Base-by-base conservation (phyloP, 2,113 vertebrate species). In the Lepisosteus osseus region DNA sequence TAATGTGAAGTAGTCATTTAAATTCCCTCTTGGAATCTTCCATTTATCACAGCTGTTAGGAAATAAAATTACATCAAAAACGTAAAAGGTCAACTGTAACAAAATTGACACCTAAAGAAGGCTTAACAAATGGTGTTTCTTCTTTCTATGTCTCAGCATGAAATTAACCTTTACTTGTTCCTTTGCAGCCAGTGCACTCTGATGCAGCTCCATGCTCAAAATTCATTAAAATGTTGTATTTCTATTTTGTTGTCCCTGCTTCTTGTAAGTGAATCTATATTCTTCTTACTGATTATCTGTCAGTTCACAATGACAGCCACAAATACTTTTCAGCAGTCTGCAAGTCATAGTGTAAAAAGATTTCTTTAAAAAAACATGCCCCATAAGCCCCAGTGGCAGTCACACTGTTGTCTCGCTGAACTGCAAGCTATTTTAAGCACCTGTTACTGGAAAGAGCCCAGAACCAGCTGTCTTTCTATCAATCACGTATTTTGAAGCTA, bases 391-490 rank as follows among this genome's bases (percentile, higher is more conserved):
- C 62, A 65, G 17, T 65, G 62, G 41, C 41, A 29, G 29, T 5
- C 47, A 5, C 47, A 9, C 47, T 51, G 47, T 9, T 51, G 5
- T 9, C 47, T 51, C 47, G 5, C 47, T 6, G 69, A 62, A 74
- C 63, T 74, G 8, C 6, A 15, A 6, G 85, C 86, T 90, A 89
- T 91, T 91, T 90, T 80, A 76, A 88, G 90, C 83, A 88, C 80
- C 86, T 86, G 86, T 84, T 63, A 74, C 82, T 71, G 74, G 79
- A 87, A 70, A 43, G 15, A 78, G 63, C 74, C 77, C 86, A 86
- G 85, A 83, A 78, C 79, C 87, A 90, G 88, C 87, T 90, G 90
- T 86, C 80, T 77, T 55, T 61, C 78, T 73, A 88, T 90, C 86
- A 88, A 88, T 90, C 88, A 87, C 75, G 56, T 70, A 57, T 64